Percentiles rank a stretch among this genome's conserved stretches.
phyloP scores from a whole-genome alignment of 2,888 invertebrate species.

The Rotaria sp. region DNA sequence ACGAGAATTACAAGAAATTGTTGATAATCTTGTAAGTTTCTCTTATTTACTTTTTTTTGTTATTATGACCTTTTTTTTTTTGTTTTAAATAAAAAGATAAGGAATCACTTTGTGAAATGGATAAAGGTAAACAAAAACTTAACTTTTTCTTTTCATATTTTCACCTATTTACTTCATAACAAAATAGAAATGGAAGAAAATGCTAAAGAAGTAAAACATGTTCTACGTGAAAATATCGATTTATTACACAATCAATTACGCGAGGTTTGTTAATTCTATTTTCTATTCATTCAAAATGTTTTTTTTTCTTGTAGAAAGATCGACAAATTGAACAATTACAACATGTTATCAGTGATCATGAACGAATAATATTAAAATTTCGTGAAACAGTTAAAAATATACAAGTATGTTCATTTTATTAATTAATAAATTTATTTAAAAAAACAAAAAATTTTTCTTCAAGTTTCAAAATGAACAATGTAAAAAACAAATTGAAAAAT shows the following conservation, averaged over 20 bases:
- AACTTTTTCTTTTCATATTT: too few species aligned
- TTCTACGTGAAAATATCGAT: constrained; percentile 89
- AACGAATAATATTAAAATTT: constrained; percentile 86
- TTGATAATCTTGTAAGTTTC: constrained; percentile 74
- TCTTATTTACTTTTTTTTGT: background rate
- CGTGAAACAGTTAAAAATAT: constrained; percentile 65
- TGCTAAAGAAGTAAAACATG: constrained; percentile 83
- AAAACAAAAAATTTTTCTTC: too few species aligned
- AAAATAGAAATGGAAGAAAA: constrained; percentile 54
- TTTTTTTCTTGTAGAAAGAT: constrained; percentile 60
- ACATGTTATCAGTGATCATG: constrained; percentile 84
- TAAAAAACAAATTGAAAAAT: constrained; percentile 36
- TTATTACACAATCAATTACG: constrained; percentile 73
- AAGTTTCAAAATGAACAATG: constrained; percentile 25
- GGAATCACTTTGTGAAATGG: constrained; percentile 69
- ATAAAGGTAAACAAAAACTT: constrained; percentile 66
- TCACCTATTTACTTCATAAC: too few species aligned
- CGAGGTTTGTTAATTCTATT: constrained; percentile 62
- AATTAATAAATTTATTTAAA: too few species aligned
- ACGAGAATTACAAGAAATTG: constrained; percentile 78
- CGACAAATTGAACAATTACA: constrained; percentile 71
- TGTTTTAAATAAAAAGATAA: constrained; percentile 16
- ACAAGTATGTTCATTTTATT: constrained; percentile 60
- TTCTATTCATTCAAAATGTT: constrained; percentile 30
- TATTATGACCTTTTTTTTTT: background rate